Evolutionary conservation across 2,797 vertebrate genomes (phyloP), one percentile per base, ranked within the genome.

Genomic region (Allobates femoralis): DNA sequence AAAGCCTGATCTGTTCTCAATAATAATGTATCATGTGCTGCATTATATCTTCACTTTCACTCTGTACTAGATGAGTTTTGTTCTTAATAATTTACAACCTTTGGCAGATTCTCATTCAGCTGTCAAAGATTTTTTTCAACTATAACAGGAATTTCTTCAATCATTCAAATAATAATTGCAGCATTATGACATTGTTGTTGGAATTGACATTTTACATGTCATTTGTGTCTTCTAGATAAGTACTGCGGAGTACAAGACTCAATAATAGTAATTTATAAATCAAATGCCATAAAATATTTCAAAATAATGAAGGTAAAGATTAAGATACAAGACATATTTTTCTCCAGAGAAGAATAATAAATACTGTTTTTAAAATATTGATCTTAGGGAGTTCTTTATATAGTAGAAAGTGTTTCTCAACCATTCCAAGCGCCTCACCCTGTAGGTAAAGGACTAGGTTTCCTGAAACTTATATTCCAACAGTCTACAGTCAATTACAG

Each of bases 141-240:
- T n/a, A 8, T 53, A 26, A 28, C 46, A 75, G 15, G 16, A 50
- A 19, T 28, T 64, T 80, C n/a, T 28, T 26, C 37, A 28, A 37
- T 15, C 16, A 62, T 28, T 64, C n/a, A 50, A 37, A 64, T 64
- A 21, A 80, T 80, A 60, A 28, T 12, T 50, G 37, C 16, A 80
- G 64, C 78, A 64, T 80, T 80, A 50, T 64, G 37, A 80, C 78
- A 30, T 50, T 46, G 3, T 30, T 80, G 60, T 41, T 30, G 60
- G n/a, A 46, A 64, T 11, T 15, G n/a, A 53, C 21, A 46, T 80
- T 26, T 64, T 50, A 50, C 18, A 18, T 80, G 41, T 19, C 37
- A 26, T 62, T 37, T 41, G 32, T 26, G 12, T 60, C 7, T 23
- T 62, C 15, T 3, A 26, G 56, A 8, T 28, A 34, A 10, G 23